Conservation (phyloP, 2,113 vertebrate species). For the Boulengeromyrus knoepffleri region DNA sequence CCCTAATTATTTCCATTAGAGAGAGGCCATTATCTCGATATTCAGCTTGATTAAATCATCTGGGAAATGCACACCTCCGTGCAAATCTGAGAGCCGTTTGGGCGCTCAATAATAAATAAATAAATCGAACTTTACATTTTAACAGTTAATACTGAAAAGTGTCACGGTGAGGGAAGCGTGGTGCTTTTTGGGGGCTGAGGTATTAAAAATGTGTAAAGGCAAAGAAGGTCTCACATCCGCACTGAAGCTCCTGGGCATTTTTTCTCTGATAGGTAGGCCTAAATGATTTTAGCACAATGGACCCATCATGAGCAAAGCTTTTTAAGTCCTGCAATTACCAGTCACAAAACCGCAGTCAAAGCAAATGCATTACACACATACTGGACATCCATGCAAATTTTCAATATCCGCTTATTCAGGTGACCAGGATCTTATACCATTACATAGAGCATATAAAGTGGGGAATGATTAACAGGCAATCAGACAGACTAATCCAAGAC, state of each 20-base stretch:
- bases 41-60: conserved; percentile 2
- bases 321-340: neutral
- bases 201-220: neutral
- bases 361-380: neutral
- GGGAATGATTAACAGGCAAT: neutral
- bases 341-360: neutral
- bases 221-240: neutral
- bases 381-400: neutral
- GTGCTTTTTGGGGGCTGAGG: neutral
- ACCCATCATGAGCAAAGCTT: neutral
- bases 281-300: neutral
- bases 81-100: neutral
- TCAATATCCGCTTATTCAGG: neutral
- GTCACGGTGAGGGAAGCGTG: neutral
- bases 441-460: neutral
- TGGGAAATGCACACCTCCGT: neutral
- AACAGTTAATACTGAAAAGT: neutral
- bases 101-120: neutral
- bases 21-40: neutral
- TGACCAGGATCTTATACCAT: neutral
- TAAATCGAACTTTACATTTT: neutral
- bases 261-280: neutral
- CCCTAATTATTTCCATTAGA: neutral
- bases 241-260: neutral
- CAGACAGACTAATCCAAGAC: neutral